phyloP scores from a whole-genome alignment of 2,797 vertebrate genomes.

The Rhadinocentrus ornatus region DNA sequence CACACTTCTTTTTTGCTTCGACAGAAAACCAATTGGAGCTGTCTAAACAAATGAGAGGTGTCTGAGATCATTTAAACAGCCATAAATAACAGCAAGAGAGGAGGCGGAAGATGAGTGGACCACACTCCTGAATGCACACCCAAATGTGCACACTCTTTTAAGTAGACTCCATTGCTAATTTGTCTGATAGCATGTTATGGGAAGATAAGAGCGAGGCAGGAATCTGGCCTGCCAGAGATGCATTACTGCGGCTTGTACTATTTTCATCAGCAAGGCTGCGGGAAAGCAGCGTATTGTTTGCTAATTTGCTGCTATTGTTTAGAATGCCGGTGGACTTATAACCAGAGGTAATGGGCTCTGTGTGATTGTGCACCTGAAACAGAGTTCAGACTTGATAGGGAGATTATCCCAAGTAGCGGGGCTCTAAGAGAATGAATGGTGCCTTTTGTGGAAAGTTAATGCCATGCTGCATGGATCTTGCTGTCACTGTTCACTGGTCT shows the following conservation, averaged over 20 bases:
- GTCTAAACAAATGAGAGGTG: slow-evolving; percentile 80
- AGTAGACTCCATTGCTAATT: slow-evolving; percentile 77
- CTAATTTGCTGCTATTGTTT: slow-evolving; percentile 72
- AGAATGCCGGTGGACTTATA: slow-evolving; percentile 41
- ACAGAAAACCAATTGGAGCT: slow-evolving; percentile 76
- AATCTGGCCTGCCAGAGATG: slow-evolving; percentile 66
- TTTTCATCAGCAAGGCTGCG: slow-evolving; percentile 66
- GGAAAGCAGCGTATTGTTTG: slow-evolving; percentile 62
- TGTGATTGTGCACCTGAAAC: slow-evolving; percentile 22
- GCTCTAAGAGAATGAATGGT: slow-evolving; percentile 45
- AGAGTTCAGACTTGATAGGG: slow-evolving; percentile 56
- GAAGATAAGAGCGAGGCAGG: slow-evolving; percentile 74
- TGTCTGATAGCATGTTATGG: slow-evolving; percentile 76
- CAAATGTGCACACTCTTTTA: slow-evolving; percentile 35
- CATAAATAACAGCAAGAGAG: slow-evolving; percentile 78
- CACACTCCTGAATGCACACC: slow-evolving; percentile 42
- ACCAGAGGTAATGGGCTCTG: slow-evolving; percentile 41
- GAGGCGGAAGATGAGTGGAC: slow-evolving; percentile 66
- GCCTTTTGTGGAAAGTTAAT: slow-evolving; percentile 58
- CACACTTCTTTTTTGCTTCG: slow-evolving; percentile 38
- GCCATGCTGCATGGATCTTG: slow-evolving; percentile 13
- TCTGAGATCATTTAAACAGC: slow-evolving; percentile 77
- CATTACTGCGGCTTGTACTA: slow-evolving; percentile 62
- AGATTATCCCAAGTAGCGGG: slow-evolving; percentile 61
- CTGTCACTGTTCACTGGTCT: slow-evolving; percentile 21